Evolutionary conservation across 1,140 invertebrate species (phyloP).

Genomic region (Goniozus legneri): DNA sequence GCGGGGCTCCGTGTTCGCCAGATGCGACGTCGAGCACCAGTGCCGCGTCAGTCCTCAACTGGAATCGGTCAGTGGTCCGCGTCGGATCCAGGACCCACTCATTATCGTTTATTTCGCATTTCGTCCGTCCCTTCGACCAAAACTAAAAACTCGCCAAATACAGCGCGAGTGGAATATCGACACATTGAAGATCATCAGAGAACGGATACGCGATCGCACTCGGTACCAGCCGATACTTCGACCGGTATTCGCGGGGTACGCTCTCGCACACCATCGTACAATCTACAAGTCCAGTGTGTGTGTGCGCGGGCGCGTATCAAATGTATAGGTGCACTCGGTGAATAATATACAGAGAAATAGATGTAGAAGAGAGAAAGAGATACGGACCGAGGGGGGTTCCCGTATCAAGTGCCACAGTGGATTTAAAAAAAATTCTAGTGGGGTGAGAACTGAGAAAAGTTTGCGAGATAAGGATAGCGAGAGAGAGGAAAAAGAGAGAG

Average conservation of each 20-base stretch:
- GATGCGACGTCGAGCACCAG: conserved; percentile 26
- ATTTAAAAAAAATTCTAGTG: conserved; percentile 31
- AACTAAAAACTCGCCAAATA: not conserved
- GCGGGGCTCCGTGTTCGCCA: conserved; percentile 21
- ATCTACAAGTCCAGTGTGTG: no score
- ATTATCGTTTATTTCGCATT: conserved; percentile 11
- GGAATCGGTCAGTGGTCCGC: conserved; percentile 39
- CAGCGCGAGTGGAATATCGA: no score
- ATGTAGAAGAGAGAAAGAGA: no score
- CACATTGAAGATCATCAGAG: no score
- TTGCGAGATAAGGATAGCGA: no score
- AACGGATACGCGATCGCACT: no score
- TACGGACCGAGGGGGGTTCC: no score
- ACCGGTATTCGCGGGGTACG: not conserved
- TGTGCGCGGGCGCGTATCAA: no score
- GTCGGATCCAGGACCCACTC: conserved; percentile 34
- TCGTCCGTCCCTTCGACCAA: conserved; percentile 1
- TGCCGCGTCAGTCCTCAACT: conserved; percentile 39
- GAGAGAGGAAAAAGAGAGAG: not conserved
- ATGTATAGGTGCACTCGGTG: no score
- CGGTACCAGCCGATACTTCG: not conserved
- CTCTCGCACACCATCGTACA: no score
- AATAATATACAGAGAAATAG: conserved; percentile 16
- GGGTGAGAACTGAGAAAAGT: conserved; percentile 8
- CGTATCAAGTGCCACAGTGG: conserved; percentile 29